Evolutionary conservation across 2,888 invertebrate species (phyloP).

Genomic region (Drosophila mimica): DNA sequence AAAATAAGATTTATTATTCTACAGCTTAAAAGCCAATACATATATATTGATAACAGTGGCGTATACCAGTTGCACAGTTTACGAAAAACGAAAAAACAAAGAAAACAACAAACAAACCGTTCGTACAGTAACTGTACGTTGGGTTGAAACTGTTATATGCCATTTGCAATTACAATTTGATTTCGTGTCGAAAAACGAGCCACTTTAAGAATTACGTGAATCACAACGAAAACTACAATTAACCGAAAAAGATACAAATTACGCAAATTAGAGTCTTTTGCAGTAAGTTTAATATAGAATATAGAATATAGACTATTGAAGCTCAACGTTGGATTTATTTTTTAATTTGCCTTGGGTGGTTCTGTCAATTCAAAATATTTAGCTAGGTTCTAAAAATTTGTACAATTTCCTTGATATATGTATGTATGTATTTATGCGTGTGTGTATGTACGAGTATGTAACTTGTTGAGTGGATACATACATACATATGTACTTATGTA

Average conservation of each 20-base stretch:
- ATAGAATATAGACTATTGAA: conserved; percentile 29
- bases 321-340: conserved; percentile 24
- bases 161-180: conserved; percentile 10
- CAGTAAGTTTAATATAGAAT: conserved; percentile 16
- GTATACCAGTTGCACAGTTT: conserved; percentile 16
- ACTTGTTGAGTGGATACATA: background rate
- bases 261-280: conserved; percentile 16
- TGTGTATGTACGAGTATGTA: conserved; percentile 24
- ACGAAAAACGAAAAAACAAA: background rate
- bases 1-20: conserved; percentile 14
- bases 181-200: conserved; percentile 5
- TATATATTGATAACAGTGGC: conserved; percentile 3
- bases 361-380: conserved; percentile 37
- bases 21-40: conserved; percentile 14
- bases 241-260: conserved; percentile 3
- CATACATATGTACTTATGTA: conserved; percentile 42
- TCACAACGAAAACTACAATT: conserved; percentile 13
- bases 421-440: conserved; percentile 17
- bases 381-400: conserved; percentile 36
- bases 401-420: conserved; percentile 35
- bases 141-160: conserved; percentile 5
- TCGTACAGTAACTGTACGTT: conserved; percentile 4
- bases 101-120: background rate
- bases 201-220: conserved; percentile 6
- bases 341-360: conserved; percentile 32